A percentile compares a stretch with the other conserved stretches of the same genome.
phyloP scores from a whole-genome alignment of 1,140 invertebrate species.

The Pollicipes pollicipes region DNA sequence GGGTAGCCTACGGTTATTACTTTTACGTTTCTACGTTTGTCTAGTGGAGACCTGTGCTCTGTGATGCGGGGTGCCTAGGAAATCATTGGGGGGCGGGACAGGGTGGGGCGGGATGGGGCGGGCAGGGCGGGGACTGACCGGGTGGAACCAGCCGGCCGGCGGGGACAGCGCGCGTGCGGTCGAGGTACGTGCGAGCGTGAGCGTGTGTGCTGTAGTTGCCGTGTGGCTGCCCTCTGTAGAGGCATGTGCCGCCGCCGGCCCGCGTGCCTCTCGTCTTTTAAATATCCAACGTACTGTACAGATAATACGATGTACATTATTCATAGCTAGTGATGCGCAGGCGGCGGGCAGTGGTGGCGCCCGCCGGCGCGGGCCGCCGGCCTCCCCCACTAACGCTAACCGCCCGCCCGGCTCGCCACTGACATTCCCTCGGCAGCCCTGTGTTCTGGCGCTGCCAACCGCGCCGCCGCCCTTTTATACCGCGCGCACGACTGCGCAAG shows the following conservation, averaged over 20 bases:
- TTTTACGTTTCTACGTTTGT: conserved; percentile 8
- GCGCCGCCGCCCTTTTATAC: too few relatives aligned
- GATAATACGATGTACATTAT: background rate
- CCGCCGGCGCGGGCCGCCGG: too few relatives aligned
- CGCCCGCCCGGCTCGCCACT: too few relatives aligned
- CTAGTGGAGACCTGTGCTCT: background rate
- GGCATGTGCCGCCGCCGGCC: too few relatives aligned
- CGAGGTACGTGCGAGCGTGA: background rate
- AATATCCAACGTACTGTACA: background rate
- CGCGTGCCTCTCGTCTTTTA: background rate
- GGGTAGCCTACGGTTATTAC: conserved; percentile 20
- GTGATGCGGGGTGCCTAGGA: conserved; percentile 2
- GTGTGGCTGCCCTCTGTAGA: too few relatives aligned
- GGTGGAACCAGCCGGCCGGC: too few relatives aligned
- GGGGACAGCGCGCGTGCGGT: background rate
- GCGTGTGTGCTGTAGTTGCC: background rate
- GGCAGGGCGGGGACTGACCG: background rate
- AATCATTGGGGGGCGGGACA: background rate
- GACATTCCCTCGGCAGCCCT: too few relatives aligned
- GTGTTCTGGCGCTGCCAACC: too few relatives aligned
- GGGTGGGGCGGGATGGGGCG: too few relatives aligned
- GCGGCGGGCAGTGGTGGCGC: background rate
- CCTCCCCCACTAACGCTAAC: too few relatives aligned
- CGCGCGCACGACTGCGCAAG: too few relatives aligned
- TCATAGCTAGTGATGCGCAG: background rate